A percentile compares a stretch with the other conserved stretches of the same genome.
Conservation (phyloP, 2,888 invertebrate species). For the Dicyrtoma fusca region DNA sequence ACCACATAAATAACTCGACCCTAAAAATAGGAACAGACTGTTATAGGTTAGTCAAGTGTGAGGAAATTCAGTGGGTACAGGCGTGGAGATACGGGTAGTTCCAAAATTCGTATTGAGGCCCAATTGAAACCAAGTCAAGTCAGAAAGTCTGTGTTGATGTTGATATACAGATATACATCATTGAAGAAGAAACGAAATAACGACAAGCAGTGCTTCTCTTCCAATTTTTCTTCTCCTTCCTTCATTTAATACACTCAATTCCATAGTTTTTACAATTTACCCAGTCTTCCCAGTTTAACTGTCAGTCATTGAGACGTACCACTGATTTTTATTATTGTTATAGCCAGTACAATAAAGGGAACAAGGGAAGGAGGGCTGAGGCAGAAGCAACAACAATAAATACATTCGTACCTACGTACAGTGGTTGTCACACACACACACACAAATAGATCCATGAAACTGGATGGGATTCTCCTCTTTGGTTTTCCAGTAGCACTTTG, state of each 20-base stretch:
- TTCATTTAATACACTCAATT: too few relatives aligned
- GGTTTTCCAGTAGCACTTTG: too few relatives aligned
- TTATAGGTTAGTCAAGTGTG: slow-evolving; percentile 23
- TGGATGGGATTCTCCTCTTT: too few relatives aligned
- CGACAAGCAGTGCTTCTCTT: too few relatives aligned
- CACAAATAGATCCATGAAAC: too few relatives aligned
- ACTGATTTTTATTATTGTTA: background rate
- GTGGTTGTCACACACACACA: too few relatives aligned
- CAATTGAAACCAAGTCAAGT: background rate
- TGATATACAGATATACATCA: background rate
- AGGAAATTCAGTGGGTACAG: background rate
- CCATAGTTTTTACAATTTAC: background rate
- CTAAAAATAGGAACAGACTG: slow-evolving; percentile 32
- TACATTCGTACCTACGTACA: too few relatives aligned
- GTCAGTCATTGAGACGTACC: background rate
- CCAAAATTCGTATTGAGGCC: background rate
- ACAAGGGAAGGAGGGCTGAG: slow-evolving; percentile 1
- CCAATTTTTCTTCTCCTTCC: too few relatives aligned
- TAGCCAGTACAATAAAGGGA: background rate
- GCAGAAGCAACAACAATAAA: background rate
- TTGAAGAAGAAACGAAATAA: too few relatives aligned
- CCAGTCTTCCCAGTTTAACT: too few relatives aligned
- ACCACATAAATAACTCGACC: slow-evolving; percentile 31
- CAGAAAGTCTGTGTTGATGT: background rate
- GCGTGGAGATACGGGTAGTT: too few relatives aligned